A percentile compares a stretch with the other conserved stretches of the same genome.
Evolutionary conservation across 2,888 invertebrate genomes (phyloP).

Genomic region (Cantharis flavilabris): DNA sequence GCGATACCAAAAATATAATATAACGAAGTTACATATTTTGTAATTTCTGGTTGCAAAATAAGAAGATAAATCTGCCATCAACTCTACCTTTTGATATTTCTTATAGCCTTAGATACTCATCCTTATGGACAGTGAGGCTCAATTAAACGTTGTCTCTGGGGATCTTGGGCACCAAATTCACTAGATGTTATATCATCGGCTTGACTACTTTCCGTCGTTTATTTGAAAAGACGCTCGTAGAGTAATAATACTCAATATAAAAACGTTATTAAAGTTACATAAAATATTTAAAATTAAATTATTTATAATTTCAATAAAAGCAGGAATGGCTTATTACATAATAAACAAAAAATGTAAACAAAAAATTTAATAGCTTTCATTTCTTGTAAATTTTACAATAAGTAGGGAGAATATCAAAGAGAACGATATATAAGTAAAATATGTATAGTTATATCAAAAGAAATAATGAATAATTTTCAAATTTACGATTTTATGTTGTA

Average conservation of each 20-base stretch:
- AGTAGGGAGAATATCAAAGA: neutral
- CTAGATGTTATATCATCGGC: neutral
- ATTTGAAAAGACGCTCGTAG: neutral
- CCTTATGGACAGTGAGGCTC: neutral
- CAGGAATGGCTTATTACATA: neutral
- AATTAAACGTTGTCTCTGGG: neutral
- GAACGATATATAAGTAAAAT: neutral
- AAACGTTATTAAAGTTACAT: neutral
- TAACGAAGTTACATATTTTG: neutral
- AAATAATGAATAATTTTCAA: neutral
- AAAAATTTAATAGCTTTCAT: neutral
- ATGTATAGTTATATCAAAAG: neutral
- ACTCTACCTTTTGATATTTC: neutral
- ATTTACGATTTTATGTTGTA: neutral
- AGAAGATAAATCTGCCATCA: neutral
- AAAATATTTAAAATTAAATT: neutral
- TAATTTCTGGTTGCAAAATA: neutral
- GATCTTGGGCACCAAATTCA: neutral
- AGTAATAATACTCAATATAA: neutral
- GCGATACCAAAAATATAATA: neutral
- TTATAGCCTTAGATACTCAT: neutral
- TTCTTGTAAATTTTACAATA: neutral
- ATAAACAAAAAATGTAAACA: neutral
- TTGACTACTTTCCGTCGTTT: neutral
- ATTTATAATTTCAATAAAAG: neutral